Percentiles rank a stretch among this genome's conserved stretches.
phyloP scores from a whole-genome alignment of 2,113 vertebrate genomes.

The Dicaeum eximium region DNA sequence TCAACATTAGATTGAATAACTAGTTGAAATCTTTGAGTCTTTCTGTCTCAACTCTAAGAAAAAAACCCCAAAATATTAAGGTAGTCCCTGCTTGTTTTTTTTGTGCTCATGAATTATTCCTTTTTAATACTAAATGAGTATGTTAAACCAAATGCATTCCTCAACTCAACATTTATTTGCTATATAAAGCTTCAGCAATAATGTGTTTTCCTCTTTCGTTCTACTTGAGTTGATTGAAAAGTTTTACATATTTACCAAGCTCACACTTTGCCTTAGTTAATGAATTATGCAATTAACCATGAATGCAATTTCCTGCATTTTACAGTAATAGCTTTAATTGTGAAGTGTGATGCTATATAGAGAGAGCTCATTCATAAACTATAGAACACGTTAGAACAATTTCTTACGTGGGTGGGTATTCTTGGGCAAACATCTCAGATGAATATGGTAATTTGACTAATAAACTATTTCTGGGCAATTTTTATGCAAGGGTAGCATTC shows the following conservation, averaged over 20 bases:
- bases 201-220: constrained; percentile 8
- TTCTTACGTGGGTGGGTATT: background rate
- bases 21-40: background rate
- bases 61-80: background rate
- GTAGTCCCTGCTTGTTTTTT: background rate
- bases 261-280: background rate
- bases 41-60: background rate
- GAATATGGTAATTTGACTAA: background rate
- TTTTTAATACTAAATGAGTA: constrained; percentile 16
- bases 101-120: background rate
- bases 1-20: constrained; percentile 8
- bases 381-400: background rate
- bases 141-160: background rate
- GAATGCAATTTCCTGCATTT: constrained; percentile 26
- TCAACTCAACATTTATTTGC: constrained; percentile 7
- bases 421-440: background rate
- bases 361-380: background rate
- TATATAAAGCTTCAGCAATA: constrained; percentile 24
- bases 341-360: background rate
- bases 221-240: constrained; percentile 44
- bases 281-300: constrained; percentile 33
- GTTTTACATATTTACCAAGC: constrained; percentile 38
- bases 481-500: background rate
- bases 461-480: background rate
- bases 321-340: constrained; percentile 44